Conservation (phyloP, 2,797 vertebrate species). For the Molothrus aeneus region DNA sequence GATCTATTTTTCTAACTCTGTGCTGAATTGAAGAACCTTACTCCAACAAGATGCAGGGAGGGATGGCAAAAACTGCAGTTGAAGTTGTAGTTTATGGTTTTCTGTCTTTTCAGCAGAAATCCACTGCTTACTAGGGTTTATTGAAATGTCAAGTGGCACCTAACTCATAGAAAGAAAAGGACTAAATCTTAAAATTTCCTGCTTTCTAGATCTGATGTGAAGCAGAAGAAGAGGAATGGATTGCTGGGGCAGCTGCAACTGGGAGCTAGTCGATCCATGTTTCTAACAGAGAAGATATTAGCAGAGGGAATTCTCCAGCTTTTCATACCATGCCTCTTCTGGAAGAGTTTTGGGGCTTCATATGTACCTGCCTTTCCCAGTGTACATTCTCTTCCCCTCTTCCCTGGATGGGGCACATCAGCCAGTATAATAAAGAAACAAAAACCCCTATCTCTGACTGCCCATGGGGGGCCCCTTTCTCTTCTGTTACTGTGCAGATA, state of each 20-base stretch:
- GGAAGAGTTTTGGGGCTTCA: not conserved
- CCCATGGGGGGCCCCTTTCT: accelerated
- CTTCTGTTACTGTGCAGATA: not conserved
- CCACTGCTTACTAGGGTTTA: not conserved
- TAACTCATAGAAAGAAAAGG: not conserved
- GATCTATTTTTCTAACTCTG: not conserved
- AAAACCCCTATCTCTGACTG: not conserved
- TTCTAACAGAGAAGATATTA: not conserved
- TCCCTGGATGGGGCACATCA: not conserved
- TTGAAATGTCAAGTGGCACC: not conserved
- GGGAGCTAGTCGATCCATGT: no score
- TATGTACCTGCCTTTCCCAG: not conserved
- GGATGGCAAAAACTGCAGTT: not conserved
- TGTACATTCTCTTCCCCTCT: not conserved
- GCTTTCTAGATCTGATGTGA: not conserved
- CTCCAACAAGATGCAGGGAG: not conserved
- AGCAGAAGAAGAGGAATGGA: not conserved
- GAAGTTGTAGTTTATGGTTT: not conserved
- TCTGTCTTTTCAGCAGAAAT: not conserved
- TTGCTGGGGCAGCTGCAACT: not conserved
- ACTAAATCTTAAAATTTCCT: not conserved
- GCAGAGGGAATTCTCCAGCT: not conserved
- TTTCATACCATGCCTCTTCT: not conserved
- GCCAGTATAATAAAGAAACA: not conserved
- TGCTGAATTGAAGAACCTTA: not conserved